These are phyloP conservation scores for Drosophila subobscura DNA, from an alignment of 1,140 invertebrate species.

Conservation along the genomic window DNA sequence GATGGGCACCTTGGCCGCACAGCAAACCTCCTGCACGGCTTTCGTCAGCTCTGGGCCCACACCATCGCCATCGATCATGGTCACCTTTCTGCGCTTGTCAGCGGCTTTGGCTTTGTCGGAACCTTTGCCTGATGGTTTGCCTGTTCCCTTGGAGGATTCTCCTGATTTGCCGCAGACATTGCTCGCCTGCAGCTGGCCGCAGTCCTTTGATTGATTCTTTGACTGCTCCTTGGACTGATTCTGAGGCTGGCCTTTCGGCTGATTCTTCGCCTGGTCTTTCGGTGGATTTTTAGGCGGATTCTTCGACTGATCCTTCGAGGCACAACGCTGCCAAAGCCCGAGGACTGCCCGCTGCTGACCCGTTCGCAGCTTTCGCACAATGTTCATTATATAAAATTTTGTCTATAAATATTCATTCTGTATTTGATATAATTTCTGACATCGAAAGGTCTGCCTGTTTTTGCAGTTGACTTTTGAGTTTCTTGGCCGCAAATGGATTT, in stretches of 20 bases:
- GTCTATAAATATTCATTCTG: conserved; percentile 32
- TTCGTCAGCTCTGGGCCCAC: conserved; percentile 52
- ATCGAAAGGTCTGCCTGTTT: conserved; percentile 19
- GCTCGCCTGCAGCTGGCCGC: background rate
- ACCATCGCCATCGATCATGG: conserved; percentile 55
- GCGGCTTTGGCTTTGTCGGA: background rate
- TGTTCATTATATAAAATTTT: conserved; percentile 61
- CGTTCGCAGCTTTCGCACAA: conserved; percentile 26
- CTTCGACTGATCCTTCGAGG: background rate
- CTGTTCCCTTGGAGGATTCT: background rate
- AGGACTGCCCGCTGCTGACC: conserved; percentile 2
- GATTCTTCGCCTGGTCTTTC: background rate
- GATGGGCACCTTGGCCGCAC: conserved; percentile 40
- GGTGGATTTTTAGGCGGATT: background rate
- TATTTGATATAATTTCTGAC: conserved; percentile 20
- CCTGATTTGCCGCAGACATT: conserved; percentile 5
- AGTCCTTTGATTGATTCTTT: conserved; percentile 22
- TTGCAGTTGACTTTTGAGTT: conserved; percentile 1
- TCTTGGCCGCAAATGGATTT: conserved; percentile 47
- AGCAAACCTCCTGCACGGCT: conserved; percentile 32
- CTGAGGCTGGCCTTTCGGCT: conserved; percentile 4
- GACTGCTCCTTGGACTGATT: conserved; percentile 9
- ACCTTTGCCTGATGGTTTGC: background rate
- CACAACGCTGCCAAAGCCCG: background rate
- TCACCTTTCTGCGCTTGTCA: conserved; percentile 15